Evolutionary conservation across 2,113 vertebrate species (phyloP).

Genomic region (Telmatochromis bifrenatus): DNA sequence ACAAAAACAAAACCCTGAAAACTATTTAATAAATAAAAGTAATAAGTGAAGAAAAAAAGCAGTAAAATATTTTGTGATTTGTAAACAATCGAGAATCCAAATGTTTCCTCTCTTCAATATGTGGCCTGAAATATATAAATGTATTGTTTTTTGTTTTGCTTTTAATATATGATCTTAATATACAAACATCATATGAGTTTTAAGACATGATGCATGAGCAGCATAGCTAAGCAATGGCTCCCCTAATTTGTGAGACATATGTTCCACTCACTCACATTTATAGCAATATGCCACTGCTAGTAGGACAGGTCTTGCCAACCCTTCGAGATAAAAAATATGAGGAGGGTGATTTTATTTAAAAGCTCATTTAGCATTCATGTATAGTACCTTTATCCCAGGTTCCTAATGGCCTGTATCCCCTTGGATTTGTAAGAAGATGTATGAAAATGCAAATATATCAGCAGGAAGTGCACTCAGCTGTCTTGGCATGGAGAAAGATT

Average conservation of each 20-base stretch:
- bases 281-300: constrained; percentile 33
- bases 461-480: constrained; percentile 23
- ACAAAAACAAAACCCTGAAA: not conserved
- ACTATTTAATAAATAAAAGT: not conserved
- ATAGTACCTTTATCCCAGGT: constrained; percentile 50
- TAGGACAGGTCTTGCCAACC: constrained; percentile 1
- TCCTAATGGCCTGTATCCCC: constrained; percentile 49
- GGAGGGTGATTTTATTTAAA: constrained; percentile 61
- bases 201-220: not conserved
- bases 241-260: not conserved
- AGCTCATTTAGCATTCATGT: constrained; percentile 65
- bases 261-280: constrained; percentile 25
- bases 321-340: constrained; percentile 45
- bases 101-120: not conserved
- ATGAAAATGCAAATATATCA: constrained; percentile 60
- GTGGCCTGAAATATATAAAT: not conserved
- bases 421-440: constrained; percentile 60
- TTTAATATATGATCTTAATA: not conserved
- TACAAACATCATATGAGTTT: not conserved
- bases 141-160: not conserved
- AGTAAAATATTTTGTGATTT: not conserved
- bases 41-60: not conserved
- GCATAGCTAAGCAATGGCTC: not conserved
- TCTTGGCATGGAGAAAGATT: not conserved
- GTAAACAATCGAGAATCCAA: not conserved